A percentile compares a stretch with the other conserved stretches of the same genome.
These are phyloP conservation scores for Epizoanthus stellaris DNA, from an alignment of 92 coral and sea anemone genomes.

Conservation along the genomic window DNA sequence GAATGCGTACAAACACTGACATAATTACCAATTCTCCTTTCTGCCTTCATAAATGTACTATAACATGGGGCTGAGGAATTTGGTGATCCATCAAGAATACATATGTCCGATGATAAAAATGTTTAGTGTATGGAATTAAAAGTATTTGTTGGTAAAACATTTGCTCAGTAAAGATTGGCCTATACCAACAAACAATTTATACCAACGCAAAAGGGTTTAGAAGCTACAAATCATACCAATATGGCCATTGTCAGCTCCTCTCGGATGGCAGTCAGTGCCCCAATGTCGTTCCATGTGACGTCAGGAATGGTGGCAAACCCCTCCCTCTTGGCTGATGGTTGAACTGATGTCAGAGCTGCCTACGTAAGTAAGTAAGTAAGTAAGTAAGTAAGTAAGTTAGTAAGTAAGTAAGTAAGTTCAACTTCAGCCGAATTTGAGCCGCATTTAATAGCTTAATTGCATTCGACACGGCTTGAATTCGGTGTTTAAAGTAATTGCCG, in stretches of 20 bases:
- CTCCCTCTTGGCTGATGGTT: conserved; percentile 98
- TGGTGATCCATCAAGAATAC: too few relatives aligned
- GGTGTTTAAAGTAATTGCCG: too few relatives aligned
- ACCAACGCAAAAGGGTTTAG: conserved; percentile 39
- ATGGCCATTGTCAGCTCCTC: conserved; percentile 95
- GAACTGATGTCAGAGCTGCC: conserved; percentile 86
- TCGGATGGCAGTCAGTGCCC: conserved; percentile 90
- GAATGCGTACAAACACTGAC: too few relatives aligned
- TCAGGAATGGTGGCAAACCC: conserved; percentile 98
- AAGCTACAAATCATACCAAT: conserved; percentile 48
- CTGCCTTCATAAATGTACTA: too few relatives aligned
- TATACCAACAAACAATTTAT: not conserved
- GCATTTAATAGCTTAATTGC: too few relatives aligned
- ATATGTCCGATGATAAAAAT: too few relatives aligned
- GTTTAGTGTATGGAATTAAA: not conserved
- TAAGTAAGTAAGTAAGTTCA: not conserved
- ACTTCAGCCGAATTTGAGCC: too few relatives aligned
- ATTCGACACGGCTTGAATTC: too few relatives aligned
- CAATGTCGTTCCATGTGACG: conserved; percentile 96
- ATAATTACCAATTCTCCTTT: too few relatives aligned
- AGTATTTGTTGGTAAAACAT: not conserved
- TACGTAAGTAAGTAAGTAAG: not conserved
- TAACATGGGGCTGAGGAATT: too few relatives aligned
- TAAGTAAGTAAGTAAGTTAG: not conserved
- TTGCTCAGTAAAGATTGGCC: not conserved